Percentiles rank a stretch among this genome's conserved stretches.
Evolutionary conservation across 2,113 vertebrate species (phyloP).

Genomic region (Nyctibius bracteatus): DNA sequence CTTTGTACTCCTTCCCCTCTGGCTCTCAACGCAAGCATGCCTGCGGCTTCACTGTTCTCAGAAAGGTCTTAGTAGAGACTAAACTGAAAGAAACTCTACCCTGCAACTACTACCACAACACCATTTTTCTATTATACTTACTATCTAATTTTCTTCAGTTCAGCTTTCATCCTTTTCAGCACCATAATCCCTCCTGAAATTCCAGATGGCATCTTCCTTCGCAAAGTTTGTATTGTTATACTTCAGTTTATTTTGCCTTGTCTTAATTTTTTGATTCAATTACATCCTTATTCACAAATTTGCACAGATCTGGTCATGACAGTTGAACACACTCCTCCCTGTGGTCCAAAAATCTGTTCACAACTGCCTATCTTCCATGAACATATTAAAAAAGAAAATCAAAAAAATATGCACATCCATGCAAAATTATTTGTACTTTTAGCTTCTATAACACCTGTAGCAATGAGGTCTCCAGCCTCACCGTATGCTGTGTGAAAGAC

Average conservation of each 20-base stretch:
- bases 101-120: background rate
- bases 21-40: background rate
- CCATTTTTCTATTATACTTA: background rate
- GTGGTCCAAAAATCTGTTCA: background rate
- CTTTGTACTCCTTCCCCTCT: background rate
- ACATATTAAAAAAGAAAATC: no score
- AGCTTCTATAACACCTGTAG: background rate
- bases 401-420: fast-evolving
- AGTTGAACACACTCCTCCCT: background rate
- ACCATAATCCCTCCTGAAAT: background rate
- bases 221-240: background rate
- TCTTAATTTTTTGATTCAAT: background rate
- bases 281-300: background rate
- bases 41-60: background rate
- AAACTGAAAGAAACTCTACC: background rate
- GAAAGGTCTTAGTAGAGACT: background rate
- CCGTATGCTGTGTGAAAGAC: background rate
- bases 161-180: background rate
- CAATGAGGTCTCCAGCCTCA: background rate
- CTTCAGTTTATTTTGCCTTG: background rate
- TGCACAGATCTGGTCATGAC: background rate
- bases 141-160: background rate
- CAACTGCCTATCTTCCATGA: background rate
- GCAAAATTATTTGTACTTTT: background rate
- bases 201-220: background rate